Evolutionary conservation across 2,888 invertebrate species (phyloP), one percentile per base, ranked within the genome.

Genomic region (Leuctra nigra): DNA sequence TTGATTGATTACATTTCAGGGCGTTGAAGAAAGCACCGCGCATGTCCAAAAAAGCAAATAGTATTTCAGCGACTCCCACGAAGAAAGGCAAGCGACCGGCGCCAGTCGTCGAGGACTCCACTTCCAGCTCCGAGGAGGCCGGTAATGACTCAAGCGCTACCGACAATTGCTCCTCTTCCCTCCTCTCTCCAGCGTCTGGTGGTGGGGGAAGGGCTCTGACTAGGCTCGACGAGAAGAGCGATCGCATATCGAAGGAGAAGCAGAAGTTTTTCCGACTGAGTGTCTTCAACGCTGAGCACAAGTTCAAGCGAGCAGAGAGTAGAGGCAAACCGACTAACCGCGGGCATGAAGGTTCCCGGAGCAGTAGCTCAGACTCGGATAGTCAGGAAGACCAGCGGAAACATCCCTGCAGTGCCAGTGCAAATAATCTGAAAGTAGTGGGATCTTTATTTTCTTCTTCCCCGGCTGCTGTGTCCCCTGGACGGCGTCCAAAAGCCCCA

Each of bases 241-340:
- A 87, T 72, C 80, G 80, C 70, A 87, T 89, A 80, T 88, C 88
- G 63, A 87, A 87, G 76, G 89, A 90, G 77, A 90, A 89, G 73
- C 88, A 87, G 74, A 88, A 88, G 75, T 89, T 89, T 77, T 90
- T 90, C 77, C 78, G 87, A 71, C 80, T 82, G 70, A 87, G 87
- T 66, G 87, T 84, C 55, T 87, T 88, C 72, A 87, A 87, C 72
- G 79, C 84, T 61, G 84, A 82, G 64, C 72, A 72, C 64, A 69
- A 66, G 65, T 64, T 61, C 62, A 64, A 62, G 62, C 64, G 62
- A 65, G 64, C 33, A 46, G 44, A 24, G 14, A 48, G 52, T 41
- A 9, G 47, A 29, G 18, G 50, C 14, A 11, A 36, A 13, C 29
- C 53, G 22, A 16, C 23, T n/a, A 16, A 16, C 20, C 33, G 46